A percentile compares a stretch with the other conserved stretches of the same genome.
Conservation (phyloP, 2,888 invertebrate genomes). For the Sphecodes monilicornis region DNA sequence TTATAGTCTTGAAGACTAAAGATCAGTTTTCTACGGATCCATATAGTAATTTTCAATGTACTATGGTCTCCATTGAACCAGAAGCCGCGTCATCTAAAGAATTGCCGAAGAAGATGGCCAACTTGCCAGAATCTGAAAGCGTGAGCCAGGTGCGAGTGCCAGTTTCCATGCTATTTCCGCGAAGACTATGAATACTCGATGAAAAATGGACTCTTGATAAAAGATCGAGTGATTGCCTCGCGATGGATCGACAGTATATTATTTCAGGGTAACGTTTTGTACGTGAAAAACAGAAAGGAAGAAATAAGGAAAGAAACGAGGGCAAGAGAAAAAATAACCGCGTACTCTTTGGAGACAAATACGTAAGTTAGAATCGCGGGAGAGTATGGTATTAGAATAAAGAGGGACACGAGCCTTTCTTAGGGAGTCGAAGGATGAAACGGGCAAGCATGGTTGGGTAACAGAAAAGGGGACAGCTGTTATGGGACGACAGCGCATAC, state of each 20-base stretch:
- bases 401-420: conserved; percentile 12
- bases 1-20: too few relatives aligned
- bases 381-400: conserved; percentile 14
- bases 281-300: conserved; percentile 64
- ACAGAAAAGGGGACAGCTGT: conserved; percentile 44
- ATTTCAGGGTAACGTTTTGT: conserved; percentile 81
- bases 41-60: too few relatives aligned
- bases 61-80: too few relatives aligned
- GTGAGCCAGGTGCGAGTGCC: not conserved
- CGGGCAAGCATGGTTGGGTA: conserved; percentile 38
- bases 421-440: conserved; percentile 31
- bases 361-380: conserved; percentile 23
- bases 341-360: conserved; percentile 39
- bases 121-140: not conserved
- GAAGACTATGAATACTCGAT: not conserved
- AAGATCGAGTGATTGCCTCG: conserved; percentile 18
- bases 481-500: conserved; percentile 54
- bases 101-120: not conserved
- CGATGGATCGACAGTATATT: conserved; percentile 73
- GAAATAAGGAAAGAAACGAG: not conserved
- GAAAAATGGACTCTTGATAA: not conserved
- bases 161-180: not conserved
- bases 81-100: too few relatives aligned
- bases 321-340: not conserved
- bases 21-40: too few relatives aligned